phyloP scores from a whole-genome alignment of 2,797 vertebrate genomes.

The Distichodus sexfasciatus region DNA sequence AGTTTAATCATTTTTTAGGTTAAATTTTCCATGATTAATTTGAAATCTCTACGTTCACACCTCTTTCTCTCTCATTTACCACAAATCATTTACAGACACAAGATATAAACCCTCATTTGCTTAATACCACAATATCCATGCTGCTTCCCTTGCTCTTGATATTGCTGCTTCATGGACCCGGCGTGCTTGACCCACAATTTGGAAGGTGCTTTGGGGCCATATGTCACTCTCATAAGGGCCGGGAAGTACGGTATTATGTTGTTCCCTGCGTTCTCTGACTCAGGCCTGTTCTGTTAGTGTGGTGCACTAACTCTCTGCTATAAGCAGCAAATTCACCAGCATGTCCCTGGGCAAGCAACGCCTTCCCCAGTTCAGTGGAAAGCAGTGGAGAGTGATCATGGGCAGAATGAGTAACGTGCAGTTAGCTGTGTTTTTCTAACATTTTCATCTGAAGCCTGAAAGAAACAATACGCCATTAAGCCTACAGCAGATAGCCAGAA shows the following conservation, averaged over 20 bases:
- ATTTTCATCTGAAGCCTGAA: slow-evolving; percentile 25
- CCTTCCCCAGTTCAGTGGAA: slow-evolving; percentile 24
- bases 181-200: no score
- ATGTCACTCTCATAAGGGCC: slow-evolving; percentile 31
- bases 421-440: slow-evolving; percentile 29
- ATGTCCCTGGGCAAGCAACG: slow-evolving; percentile 19
- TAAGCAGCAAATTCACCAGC: slow-evolving; percentile 10
- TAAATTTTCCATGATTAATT: no score
- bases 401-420: slow-evolving; percentile 34
- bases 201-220: slow-evolving; percentile 22
- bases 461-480: slow-evolving; percentile 19
- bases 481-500: background rate
- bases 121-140: no score
- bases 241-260: slow-evolving; percentile 39
- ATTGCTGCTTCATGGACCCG: no score
- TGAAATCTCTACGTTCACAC: no score
- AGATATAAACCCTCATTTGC: no score
- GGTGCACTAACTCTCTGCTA: slow-evolving; percentile 23
- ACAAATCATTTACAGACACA: no score
- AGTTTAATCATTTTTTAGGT: no score
- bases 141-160: no score
- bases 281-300: slow-evolving; percentile 20
- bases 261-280: slow-evolving; percentile 39
- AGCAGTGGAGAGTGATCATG: slow-evolving; percentile 1
- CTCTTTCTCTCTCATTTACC: no score